Base-by-base conservation (phyloP, 2,113 vertebrate species). In the Bagarius yarrelli region DNA sequence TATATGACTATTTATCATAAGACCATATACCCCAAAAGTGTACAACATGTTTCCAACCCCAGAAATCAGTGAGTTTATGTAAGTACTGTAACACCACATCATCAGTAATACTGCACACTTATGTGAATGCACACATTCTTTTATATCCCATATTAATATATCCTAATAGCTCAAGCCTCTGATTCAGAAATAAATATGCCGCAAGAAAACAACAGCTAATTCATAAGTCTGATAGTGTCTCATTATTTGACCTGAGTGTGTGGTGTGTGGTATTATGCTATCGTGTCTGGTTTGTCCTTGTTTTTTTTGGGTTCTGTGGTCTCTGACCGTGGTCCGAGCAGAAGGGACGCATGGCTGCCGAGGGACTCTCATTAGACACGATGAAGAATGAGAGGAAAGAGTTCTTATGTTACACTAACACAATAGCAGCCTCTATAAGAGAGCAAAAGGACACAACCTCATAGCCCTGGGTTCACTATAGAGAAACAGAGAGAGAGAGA, bases 351-450 rank as follows among this genome's bases (percentile, higher is more conserved):
- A 32, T 19, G 85, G 86, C 32, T 86, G 88, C 90, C 78, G 67
- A 83, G 85, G 81, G 44, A 52, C 87, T 88, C 86, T 84, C 85
- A 76, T 88, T 85, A 84, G 81, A 85, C 86, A 30, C 86, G 82
- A 87, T 30, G 82, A 88, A 91, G 88, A 88, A 83, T 86, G 85
- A 85, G 81, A 74, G 83, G 83, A 87, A 82, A 70, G 83, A 84
- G 86, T 88, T 87, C 86, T 91, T 85, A 83, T 86, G 85, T 92
- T 91, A 90, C 91, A 83, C 73, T 34, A 66, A 83, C 86, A 92
- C 92, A 92, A 91, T 76, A 87, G 81, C 85, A 80, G 83, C 89
- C 86, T 90, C 91, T 92, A 89, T 92, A 74, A 50, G 53, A 72
- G 44, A 72, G 75, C 52, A 70, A 6, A 30, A 81, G 75, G 75